Evolutionary conservation across 2,888 invertebrate genomes (phyloP).

Genomic region (Ophion ellenae): DNA sequence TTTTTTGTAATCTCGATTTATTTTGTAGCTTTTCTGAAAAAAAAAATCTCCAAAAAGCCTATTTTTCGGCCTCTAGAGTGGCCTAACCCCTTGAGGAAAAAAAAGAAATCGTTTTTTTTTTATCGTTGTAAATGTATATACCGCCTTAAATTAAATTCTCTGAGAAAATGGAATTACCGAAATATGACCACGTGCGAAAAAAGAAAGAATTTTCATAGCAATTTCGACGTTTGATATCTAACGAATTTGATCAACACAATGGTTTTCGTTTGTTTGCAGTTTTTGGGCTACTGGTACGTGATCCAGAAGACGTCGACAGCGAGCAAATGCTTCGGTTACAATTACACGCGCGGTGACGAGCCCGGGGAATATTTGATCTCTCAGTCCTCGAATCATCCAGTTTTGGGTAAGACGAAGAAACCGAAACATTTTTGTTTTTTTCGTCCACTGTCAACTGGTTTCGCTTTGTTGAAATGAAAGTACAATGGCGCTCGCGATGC

Average conservation of each 20-base stretch:
- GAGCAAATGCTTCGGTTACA: constrained; percentile 91
- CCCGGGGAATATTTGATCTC: constrained; percentile 89
- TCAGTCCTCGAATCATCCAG: constrained; percentile 89
- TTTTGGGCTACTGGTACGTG: constrained; percentile 92
- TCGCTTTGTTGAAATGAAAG: constrained; percentile 2
- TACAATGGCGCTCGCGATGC: background rate
- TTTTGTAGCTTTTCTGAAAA: too few relatives aligned
- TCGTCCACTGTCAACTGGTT: background rate
- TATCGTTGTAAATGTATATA: too few relatives aligned
- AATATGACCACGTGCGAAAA: too few relatives aligned
- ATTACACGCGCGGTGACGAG: constrained; percentile 89
- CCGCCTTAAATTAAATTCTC: too few relatives aligned
- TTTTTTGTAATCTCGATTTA: too few relatives aligned
- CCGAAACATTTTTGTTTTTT: background rate
- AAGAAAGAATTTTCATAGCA: too few relatives aligned
- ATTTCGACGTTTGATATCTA: background rate
- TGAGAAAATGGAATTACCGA: too few relatives aligned
- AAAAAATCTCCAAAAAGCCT: too few relatives aligned
- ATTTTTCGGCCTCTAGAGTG: too few relatives aligned
- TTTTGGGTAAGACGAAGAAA: constrained; percentile 75
- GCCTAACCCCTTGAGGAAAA: too few relatives aligned
- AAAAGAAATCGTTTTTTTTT: too few relatives aligned
- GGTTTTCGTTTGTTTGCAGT: constrained; percentile 83
- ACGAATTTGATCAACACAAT: background rate
- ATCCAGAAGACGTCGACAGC: constrained; percentile 93